These are phyloP conservation scores for Paedocypris micromegethes DNA, from an alignment of 2,797 vertebrate species.

Conservation along the genomic window DNA sequence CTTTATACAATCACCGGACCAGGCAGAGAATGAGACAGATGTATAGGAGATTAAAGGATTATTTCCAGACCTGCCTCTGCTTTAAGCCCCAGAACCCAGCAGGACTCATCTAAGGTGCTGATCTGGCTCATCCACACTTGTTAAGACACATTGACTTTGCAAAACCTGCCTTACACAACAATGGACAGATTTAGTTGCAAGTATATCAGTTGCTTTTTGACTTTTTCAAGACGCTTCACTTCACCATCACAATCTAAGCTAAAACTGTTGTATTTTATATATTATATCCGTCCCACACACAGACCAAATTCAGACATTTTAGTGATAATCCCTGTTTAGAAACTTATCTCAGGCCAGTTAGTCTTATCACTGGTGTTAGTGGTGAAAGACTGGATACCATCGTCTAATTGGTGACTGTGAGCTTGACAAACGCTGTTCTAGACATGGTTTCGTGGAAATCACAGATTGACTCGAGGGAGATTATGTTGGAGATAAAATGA, in stretches of 20 bases:
- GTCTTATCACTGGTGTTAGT: no score
- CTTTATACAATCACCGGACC: conserved; percentile 37
- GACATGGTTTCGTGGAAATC: background rate
- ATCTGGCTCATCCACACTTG: conserved; percentile 44
- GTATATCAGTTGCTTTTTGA: conserved; percentile 1
- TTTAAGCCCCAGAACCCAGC: conserved; percentile 53
- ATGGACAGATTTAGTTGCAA: background rate
- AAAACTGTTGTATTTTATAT: no score
- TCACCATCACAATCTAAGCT: no score
- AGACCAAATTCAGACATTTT: background rate
- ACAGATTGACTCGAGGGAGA: conserved; percentile 12
- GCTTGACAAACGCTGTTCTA: no score
- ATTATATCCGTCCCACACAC: background rate
- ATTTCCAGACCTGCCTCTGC: conserved; percentile 45
- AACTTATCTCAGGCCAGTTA: no score
- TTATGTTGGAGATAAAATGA: background rate
- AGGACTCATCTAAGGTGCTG: conserved; percentile 54
- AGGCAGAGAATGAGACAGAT: conserved; percentile 40
- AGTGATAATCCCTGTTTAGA: no score
- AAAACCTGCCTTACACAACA: conserved; percentile 26
- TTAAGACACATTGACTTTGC: conserved; percentile 17
- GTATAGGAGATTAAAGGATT: conserved; percentile 57
- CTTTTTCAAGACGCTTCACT: no score
- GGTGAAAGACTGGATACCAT: no score
- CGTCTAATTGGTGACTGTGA: no score